A percentile compares a stretch with the other conserved stretches of the same genome.
Conservation (phyloP, 2,113 vertebrate species). For the Ictidomys tridecemlineatus region DNA sequence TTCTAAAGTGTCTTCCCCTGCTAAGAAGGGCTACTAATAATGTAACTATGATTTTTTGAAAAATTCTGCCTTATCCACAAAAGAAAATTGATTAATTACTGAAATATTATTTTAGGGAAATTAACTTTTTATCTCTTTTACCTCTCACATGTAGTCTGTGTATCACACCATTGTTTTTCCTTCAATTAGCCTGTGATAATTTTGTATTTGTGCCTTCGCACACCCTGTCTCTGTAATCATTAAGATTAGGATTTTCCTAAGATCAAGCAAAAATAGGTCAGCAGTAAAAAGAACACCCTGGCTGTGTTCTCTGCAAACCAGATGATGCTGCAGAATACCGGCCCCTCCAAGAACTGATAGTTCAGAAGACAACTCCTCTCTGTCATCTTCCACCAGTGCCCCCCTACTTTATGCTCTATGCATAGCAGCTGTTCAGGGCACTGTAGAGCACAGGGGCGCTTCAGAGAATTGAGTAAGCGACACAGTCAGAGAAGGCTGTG, state of each 20-base stretch:
- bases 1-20: too few relatives aligned
- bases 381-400: neutral
- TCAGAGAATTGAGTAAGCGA: neutral
- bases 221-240: neutral
- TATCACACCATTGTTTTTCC: slow-evolving; percentile 16
- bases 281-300: slow-evolving; percentile 45
- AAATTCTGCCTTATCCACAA: too few relatives aligned
- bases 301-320: neutral
- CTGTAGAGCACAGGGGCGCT: neutral
- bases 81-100: too few relatives aligned
- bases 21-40: too few relatives aligned
- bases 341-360: slow-evolving; percentile 1
- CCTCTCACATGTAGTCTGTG: neutral
- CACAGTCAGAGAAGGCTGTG: slow-evolving; percentile 18
- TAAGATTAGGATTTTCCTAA: slow-evolving; percentile 63
- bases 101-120: too few relatives aligned
- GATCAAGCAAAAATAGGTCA: slow-evolving; percentile 61
- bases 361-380: slow-evolving; percentile 50
- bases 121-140: neutral
- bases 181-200: slow-evolving; percentile 21
- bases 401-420: neutral
- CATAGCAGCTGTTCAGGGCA: slow-evolving; percentile 49
- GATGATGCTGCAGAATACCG: neutral
- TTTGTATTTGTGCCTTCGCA: slow-evolving; percentile 25
- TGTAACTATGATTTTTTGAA: too few relatives aligned